A percentile compares a stretch with the other conserved stretches of the same genome.
Evolutionary conservation across 92 coral and sea anemone genomes (phyloP).

Genomic region (Porites divaricata): DNA sequence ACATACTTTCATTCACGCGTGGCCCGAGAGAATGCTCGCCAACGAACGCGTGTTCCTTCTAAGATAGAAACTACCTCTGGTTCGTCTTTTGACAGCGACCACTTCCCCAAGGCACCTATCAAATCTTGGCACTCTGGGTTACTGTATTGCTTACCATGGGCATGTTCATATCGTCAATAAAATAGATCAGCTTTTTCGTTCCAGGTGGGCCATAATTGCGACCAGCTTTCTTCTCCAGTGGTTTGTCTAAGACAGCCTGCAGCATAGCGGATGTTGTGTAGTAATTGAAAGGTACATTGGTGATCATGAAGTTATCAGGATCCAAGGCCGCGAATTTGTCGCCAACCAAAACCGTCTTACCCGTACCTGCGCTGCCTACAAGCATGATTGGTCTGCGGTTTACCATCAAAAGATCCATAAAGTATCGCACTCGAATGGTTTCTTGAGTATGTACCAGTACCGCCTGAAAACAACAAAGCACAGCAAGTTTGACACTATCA

Average conservation of each 20-base stretch:
- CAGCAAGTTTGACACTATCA: not conserved
- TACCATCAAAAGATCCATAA: conserved; percentile 99
- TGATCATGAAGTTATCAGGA: conserved; percentile 90
- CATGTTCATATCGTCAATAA: conserved; percentile 99
- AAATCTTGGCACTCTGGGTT: not conserved
- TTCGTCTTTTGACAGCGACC: too few relatives aligned
- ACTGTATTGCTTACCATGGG: conserved; percentile 80
- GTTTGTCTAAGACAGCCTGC: conserved; percentile 94
- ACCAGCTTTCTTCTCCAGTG: conserved; percentile 98
- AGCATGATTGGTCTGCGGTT: conserved; percentile 97
- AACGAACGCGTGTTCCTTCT: not conserved
- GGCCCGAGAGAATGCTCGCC: too few relatives aligned
- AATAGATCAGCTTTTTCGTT: conserved; percentile 91
- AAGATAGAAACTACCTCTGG: not conserved
- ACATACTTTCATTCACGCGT: too few relatives aligned
- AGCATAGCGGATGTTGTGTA: conserved; percentile 99
- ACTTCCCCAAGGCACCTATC: too few relatives aligned
- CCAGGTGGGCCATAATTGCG: conserved; percentile 99
- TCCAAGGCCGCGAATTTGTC: conserved; percentile 96
- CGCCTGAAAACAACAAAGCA: conserved; percentile 69
- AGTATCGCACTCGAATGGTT: conserved; percentile 97
- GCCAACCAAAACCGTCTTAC: conserved; percentile 96
- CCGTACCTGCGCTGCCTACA: conserved; percentile 99
- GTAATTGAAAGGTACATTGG: conserved; percentile 98
- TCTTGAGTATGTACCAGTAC: conserved; percentile 99